Evolutionary conservation across 2,797 vertebrate genomes (phyloP), one percentile per base, ranked within the genome.

Genomic region (Rhinichthys osculus): DNA sequence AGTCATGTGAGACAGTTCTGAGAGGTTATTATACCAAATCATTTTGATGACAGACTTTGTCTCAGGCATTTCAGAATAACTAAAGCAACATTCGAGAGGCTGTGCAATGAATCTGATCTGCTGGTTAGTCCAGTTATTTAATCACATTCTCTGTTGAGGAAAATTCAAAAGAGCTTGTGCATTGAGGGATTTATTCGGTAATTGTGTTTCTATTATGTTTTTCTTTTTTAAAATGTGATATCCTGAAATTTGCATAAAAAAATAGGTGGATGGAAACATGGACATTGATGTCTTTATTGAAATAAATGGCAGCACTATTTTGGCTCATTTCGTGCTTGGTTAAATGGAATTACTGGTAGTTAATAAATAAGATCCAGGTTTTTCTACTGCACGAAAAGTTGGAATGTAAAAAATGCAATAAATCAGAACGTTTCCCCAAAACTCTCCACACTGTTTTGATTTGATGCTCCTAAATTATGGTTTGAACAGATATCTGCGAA

Each of bases 381-480:
- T 71, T 54, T 19, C 10, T 13, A 8, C 6, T n/a, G 27, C 33
- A 14, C 38, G 30, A 35, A 59, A 33, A 6, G 40, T n/a, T 2
- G 14, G 14, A 64, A 19, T 4, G 42, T 3, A 73, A 73, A 44
- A 59, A 57, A 23, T 44, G 11, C 42, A 82, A 73, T 16, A 47
- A 82, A 62, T 62, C 67, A 14, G 6, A 71, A 59, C 27, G 33
- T 52, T 11, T 35, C 17, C 47, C 40, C 19, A 35, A 62, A 66
- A 17, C 19, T 67, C 30, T 47, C 30, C 33, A 50, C 17, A 1
- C 52, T 33, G 69, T 44, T 82, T 72, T 82, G 50, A 57, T 21
- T 57, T n/a, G 27, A 74, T n/a, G 6, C 16, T 62, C 21, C 44
- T 66, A 67, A 81, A 81, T 70, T 57, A 80, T 47, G 40, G 66